These are phyloP conservation scores for Platysteira castanea DNA, from an alignment of 2,113 vertebrate genomes.

Conservation along the genomic window DNA sequence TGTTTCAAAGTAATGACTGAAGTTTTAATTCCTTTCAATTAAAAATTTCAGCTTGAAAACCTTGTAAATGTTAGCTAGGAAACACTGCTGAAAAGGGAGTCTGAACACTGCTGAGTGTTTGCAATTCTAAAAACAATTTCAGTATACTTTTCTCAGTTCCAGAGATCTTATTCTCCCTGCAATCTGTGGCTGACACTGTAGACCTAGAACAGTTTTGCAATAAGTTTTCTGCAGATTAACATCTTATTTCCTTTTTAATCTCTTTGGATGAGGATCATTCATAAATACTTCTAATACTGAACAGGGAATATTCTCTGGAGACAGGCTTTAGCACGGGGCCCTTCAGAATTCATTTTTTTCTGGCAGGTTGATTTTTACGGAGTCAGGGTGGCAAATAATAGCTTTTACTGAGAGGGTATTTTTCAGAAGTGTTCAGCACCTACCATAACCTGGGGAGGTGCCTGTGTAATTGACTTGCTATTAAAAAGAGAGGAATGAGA, in stretches of 20 bases:
- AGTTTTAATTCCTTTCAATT: neutral
- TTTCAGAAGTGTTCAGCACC: neutral
- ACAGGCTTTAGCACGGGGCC: neutral
- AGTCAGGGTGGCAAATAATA: neutral
- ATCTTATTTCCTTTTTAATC: neutral
- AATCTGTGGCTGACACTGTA: neutral
- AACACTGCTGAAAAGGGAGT: neutral
- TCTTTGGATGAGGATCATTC: neutral
- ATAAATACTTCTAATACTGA: neutral
- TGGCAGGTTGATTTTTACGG: neutral
- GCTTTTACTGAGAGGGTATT: neutral
- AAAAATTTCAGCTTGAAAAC: neutral
- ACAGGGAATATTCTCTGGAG: neutral
- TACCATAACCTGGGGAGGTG: neutral
- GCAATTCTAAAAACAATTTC: neutral
- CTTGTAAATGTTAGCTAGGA: neutral
- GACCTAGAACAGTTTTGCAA: neutral
- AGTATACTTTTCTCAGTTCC: neutral
- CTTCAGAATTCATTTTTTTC: neutral
- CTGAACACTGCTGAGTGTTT: neutral
- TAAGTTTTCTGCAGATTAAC: neutral
- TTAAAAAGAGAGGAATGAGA: neutral
- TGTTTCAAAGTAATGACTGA: neutral
- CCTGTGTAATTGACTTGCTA: neutral
- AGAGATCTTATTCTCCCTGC: neutral